These are phyloP conservation scores for Scalopus aquaticus DNA, from an alignment of 2,113 vertebrate genomes.

Conservation along the genomic window DNA sequence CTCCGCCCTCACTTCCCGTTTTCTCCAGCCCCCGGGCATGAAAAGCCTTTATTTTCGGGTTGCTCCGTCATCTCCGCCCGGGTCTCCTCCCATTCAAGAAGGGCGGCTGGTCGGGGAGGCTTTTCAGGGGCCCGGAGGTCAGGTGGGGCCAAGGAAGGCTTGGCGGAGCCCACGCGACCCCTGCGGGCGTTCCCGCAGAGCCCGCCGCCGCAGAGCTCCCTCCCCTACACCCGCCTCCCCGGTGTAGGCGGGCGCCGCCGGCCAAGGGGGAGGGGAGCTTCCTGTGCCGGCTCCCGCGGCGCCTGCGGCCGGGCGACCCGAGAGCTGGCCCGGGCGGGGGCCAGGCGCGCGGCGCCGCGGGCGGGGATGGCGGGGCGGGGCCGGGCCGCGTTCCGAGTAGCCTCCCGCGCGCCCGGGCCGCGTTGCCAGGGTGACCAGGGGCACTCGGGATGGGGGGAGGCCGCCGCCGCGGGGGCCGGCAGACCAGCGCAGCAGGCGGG, in stretches of 20 bases:
- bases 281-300: not conserved
- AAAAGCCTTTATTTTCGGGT: not conserved
- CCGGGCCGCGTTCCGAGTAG: not conserved
- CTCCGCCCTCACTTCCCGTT: not conserved
- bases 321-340: not conserved
- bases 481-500: not conserved
- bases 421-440: constrained; percentile 75
- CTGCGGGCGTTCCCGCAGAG: not conserved
- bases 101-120: too few species aligned
- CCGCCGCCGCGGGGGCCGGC: not conserved
- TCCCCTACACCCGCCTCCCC: constrained; percentile 42
- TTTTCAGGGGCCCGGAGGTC: constrained; percentile 6
- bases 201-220: not conserved
- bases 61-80: not conserved
- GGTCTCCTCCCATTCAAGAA: not conserved
- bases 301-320: not conserved
- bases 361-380: not conserved
- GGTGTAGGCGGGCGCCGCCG: constrained; percentile 23
- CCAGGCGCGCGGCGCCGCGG: not conserved
- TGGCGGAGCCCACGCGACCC: not conserved
- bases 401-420: not conserved
- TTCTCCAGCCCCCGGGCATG: not conserved
- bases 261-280: not conserved
- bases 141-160: not conserved
- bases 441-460: constrained; percentile 20